Percentiles rank a stretch among this genome's conserved stretches.
These are phyloP conservation scores for Nilaparvata lugens DNA, from an alignment of 1,140 invertebrate genomes.

Conservation along the genomic window DNA sequence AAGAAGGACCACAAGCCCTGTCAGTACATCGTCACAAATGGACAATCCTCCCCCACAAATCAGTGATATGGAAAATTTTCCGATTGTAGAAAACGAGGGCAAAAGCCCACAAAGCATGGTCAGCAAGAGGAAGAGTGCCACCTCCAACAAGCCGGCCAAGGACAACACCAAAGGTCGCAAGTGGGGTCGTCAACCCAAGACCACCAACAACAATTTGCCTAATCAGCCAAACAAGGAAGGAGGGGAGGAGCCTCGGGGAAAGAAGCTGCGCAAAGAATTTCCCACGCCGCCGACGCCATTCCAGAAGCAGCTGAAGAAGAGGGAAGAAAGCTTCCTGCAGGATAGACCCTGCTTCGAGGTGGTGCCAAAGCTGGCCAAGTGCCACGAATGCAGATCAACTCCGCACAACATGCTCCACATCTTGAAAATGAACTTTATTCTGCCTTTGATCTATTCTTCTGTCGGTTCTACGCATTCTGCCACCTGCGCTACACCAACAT, in stretches of 20 bases:
- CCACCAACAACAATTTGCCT: slow-evolving; percentile 13
- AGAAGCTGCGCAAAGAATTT: slow-evolving; percentile 49
- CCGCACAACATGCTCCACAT: slow-evolving; percentile 79
- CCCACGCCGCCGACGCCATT: slow-evolving; percentile 38
- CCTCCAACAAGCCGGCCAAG: slow-evolving; percentile 20
- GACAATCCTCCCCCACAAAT: slow-evolving; percentile 49
- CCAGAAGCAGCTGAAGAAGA: slow-evolving; percentile 62
- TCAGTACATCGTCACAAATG: slow-evolving; percentile 33
- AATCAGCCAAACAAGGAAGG: slow-evolving; percentile 27
- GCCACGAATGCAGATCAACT: slow-evolving; percentile 82
- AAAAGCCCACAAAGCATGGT: slow-evolving; percentile 42
- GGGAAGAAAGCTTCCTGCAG: slow-evolving; percentile 75
- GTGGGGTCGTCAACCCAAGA: slow-evolving; percentile 25
- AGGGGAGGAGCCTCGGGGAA: slow-evolving; percentile 46
- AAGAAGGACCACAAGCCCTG: slow-evolving; percentile 29
- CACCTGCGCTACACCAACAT: slow-evolving; percentile 82
- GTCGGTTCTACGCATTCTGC: slow-evolving; percentile 92
- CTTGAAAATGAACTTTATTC: no score
- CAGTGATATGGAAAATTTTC: slow-evolving; percentile 59
- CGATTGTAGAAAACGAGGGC: slow-evolving; percentile 66
- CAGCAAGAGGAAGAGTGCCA: slow-evolving; percentile 37
- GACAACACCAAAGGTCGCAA: slow-evolving; percentile 22
- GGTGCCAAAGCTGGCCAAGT: slow-evolving; percentile 79
- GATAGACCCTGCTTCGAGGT: slow-evolving; percentile 83
- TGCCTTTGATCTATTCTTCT: no score